These are phyloP conservation scores for Poeciliopsis occidentalis DNA, from an alignment of 2,113 vertebrate species.

Conservation along the genomic window DNA sequence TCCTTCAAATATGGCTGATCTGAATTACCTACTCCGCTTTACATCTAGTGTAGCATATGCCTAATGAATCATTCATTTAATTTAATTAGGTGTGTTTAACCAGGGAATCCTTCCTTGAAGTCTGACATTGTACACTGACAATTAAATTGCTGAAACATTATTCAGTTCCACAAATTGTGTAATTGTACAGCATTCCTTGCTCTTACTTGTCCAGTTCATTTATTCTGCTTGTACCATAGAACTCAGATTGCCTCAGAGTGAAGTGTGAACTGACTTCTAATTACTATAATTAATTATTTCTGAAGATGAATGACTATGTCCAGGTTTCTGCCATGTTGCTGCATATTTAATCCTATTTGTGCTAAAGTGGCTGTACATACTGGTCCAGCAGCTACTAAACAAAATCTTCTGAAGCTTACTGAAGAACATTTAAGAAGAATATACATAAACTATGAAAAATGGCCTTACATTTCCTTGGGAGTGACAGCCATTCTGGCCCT, in stretches of 20 bases:
- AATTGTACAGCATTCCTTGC: no score
- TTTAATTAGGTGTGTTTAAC: background rate
- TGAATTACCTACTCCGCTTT: background rate
- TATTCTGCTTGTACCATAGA: no score
- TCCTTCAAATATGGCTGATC: background rate
- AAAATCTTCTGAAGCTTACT: background rate
- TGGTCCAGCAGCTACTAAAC: background rate
- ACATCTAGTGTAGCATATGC: background rate
- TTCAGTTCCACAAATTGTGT: background rate
- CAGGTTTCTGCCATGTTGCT: no score
- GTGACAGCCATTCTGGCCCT: conserved; percentile 98
- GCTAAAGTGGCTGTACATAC: background rate
- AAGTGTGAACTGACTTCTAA: no score
- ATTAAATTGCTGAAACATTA: background rate
- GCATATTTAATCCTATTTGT: background rate
- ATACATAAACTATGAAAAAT: background rate
- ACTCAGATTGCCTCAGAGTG: no score
- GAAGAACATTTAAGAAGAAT: background rate
- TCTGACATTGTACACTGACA: background rate
- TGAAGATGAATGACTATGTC: no score
- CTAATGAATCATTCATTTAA: background rate
- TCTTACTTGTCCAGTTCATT: no score
- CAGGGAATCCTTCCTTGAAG: background rate
- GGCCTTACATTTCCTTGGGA: conserved; percentile 94
- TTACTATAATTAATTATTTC: no score